These are phyloP conservation scores for Papilio glaucus DNA, from an alignment of 1,140 invertebrate genomes.

Conservation along the genomic window DNA sequence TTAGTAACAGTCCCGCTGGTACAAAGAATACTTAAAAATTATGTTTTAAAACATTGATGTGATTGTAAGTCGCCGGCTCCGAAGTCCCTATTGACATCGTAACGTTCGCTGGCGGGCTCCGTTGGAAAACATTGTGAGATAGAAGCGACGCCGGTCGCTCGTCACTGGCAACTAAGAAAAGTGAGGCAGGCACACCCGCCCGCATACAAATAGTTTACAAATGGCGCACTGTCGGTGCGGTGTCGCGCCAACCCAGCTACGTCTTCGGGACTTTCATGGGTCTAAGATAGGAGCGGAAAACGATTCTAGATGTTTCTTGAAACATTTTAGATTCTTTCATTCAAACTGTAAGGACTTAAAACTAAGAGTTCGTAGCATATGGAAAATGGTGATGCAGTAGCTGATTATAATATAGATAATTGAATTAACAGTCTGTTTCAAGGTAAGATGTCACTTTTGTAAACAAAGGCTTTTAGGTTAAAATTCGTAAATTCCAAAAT, in stretches of 20 bases:
- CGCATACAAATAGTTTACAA: conserved; percentile 80
- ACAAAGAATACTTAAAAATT: background rate
- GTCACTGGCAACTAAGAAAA: conserved; percentile 74
- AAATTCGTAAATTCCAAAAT: no score
- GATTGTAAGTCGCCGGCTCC: background rate
- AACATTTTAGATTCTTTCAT: background rate
- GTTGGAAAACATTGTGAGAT: conserved; percentile 42
- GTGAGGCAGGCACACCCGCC: conserved; percentile 62
- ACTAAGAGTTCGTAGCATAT: no score
- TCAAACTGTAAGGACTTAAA: no score
- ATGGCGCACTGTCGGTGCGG: conserved; percentile 57
- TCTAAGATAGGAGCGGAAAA: conserved; percentile 39
- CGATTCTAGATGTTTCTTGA: conserved; percentile 16
- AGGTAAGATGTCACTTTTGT: no score
- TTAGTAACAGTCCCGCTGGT: no score
- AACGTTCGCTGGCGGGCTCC: conserved; percentile 27
- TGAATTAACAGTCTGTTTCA: no score
- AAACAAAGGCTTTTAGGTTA: no score
- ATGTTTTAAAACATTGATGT: background rate
- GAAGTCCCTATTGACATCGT: conserved; percentile 27
- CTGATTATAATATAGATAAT: no score
- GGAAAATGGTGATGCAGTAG: no score
- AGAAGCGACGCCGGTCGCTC: conserved; percentile 49
- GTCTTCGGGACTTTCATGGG: conserved; percentile 28
- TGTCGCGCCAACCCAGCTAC: conserved; percentile 48